phyloP scores from a whole-genome alignment of 2,113 vertebrate genomes.

The Numenius arquata region DNA sequence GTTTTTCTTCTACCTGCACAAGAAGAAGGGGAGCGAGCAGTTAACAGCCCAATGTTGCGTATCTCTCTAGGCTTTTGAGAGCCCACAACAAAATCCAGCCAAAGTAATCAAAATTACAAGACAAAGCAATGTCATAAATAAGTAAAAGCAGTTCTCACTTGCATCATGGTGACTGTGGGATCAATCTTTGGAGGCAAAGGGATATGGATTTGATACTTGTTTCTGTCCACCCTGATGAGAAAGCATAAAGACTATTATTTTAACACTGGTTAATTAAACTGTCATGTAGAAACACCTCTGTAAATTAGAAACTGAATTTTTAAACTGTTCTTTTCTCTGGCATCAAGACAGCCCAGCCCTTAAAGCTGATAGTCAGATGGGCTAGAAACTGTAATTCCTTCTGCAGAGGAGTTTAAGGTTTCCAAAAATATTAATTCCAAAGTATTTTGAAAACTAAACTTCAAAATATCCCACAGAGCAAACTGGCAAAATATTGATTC shows the following conservation, averaged over 20 bases:
- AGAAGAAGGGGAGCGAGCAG: neutral
- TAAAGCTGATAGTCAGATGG: neutral
- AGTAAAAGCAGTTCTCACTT: slow-evolving; percentile 76
- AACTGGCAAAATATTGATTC: neutral
- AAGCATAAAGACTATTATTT: neutral
- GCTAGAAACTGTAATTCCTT: neutral
- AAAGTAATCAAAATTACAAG: neutral
- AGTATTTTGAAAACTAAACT: neutral
- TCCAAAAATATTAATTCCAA: neutral
- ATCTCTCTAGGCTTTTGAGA: neutral
- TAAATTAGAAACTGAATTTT: neutral
- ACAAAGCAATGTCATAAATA: neutral
- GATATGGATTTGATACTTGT: slow-evolving; percentile 99
- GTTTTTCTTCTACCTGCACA: slow-evolving; percentile 95
- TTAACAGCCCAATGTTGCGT: neutral
- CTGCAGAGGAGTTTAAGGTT: neutral
- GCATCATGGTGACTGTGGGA: slow-evolving; percentile 99
- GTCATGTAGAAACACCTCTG: neutral
- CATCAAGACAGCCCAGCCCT: neutral
- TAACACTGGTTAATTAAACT: neutral
- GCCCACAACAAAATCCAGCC: neutral
- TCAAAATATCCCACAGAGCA: neutral
- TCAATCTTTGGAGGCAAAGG: slow-evolving; percentile 98
- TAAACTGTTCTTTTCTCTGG: neutral
- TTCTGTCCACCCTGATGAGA: slow-evolving; percentile 90